Percentiles rank a stretch among this genome's conserved stretches.
phyloP scores from a whole-genome alignment of 2,797 vertebrate species.

The Gobio occitaniae region DNA sequence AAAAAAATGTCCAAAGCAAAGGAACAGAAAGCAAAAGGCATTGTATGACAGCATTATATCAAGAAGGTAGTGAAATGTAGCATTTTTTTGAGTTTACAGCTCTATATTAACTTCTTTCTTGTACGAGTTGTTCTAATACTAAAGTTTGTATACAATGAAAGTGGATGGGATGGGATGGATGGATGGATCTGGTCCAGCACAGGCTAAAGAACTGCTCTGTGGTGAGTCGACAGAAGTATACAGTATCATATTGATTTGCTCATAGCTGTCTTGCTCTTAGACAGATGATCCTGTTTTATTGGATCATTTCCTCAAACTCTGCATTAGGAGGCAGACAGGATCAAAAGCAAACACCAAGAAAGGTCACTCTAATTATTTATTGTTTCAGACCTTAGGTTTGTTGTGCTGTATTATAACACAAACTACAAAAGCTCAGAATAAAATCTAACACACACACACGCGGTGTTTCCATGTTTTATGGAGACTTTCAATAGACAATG shows the following conservation, averaged over 20 bases:
- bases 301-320: conserved; percentile 54
- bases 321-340: conserved; percentile 58
- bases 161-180: no score
- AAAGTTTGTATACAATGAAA: no score
- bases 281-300: conserved; percentile 60
- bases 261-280: conserved; percentile 56
- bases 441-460: no score
- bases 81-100: no score
- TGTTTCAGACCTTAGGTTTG: background rate
- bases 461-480: no score
- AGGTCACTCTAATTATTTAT: conserved; percentile 54
- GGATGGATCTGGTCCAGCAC: background rate
- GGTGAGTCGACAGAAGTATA: conserved; percentile 47
- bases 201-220: conserved; percentile 32
- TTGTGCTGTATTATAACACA: background rate
- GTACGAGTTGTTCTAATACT: no score
- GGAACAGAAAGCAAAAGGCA: background rate
- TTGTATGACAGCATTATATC: background rate
- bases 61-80: background rate
- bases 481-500: no score
- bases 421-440: background rate
- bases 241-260: conserved; percentile 64
- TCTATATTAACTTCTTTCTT: no score
- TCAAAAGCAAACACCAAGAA: conserved; percentile 61
- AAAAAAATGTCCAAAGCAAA: background rate